Conservation (phyloP, 2,888 invertebrate species). For the Pomacea canaliculata region DNA sequence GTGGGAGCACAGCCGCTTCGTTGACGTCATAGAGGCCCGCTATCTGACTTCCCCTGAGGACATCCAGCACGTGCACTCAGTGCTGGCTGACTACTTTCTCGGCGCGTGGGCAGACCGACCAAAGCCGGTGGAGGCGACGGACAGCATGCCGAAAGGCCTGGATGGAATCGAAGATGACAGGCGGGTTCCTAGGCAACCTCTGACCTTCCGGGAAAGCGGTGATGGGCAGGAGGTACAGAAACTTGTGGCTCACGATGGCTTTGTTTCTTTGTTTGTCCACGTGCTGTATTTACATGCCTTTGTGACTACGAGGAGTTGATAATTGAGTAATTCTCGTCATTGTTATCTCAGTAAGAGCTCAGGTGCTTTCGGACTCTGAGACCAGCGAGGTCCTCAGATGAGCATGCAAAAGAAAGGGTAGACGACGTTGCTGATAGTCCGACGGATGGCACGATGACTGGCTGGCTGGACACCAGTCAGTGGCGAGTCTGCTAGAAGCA, state of each 20-base stretch:
- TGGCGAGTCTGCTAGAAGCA: no score
- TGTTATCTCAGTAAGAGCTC: no score
- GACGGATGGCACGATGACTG: no score
- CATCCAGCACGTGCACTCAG: constrained; percentile 52
- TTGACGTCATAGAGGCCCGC: constrained; percentile 44
- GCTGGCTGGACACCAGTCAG: no score
- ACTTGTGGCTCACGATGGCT: background rate
- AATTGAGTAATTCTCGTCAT: no score
- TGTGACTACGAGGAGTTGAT: background rate
- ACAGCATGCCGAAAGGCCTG: background rate
- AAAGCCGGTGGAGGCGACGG: constrained; percentile 42
- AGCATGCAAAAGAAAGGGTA: no score
- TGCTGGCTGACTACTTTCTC: constrained; percentile 67
- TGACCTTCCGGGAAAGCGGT: constrained; percentile 24
- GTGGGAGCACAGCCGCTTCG: constrained; percentile 57
- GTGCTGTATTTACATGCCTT: background rate
- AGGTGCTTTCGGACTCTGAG: no score
- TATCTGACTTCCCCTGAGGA: constrained; percentile 49
- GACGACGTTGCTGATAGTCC: no score
- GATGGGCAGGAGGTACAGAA: background rate
- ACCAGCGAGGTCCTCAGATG: no score
- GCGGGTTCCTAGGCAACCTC: constrained; percentile 35
- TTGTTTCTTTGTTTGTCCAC: background rate
- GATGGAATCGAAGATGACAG: constrained; percentile 43
- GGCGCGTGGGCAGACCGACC: constrained; percentile 58